Conservation (phyloP, 2,888 invertebrate species). For the Papilio gigon region DNA sequence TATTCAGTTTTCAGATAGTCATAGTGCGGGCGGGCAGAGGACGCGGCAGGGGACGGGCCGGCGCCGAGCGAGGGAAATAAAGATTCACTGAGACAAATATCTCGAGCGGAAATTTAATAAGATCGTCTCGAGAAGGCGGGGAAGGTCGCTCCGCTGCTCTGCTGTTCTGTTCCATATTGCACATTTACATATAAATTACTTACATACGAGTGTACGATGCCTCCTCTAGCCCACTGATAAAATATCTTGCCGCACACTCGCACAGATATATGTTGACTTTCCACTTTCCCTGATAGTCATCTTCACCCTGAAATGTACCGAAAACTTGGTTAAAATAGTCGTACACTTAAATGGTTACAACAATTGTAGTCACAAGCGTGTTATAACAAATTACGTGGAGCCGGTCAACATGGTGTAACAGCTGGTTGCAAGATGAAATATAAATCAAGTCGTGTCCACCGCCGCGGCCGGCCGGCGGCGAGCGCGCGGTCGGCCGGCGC, state of each 20-base stretch:
- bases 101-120: slow-evolving; percentile 26
- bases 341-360: too few species aligned
- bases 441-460: background rate
- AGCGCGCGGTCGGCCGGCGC: background rate
- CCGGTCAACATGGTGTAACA: background rate
- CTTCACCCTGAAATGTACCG: background rate
- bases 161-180: slow-evolving; percentile 15
- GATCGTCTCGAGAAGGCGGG: slow-evolving; percentile 10
- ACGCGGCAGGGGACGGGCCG: background rate
- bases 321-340: too few species aligned
- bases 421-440: background rate
- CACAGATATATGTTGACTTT: background rate
- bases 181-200: slow-evolving; percentile 25
- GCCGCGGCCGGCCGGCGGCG: background rate
- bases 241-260: background rate
- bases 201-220: slow-evolving; percentile 10
- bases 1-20: background rate
- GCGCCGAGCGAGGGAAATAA: slow-evolving; percentile 16
- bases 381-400: background rate
- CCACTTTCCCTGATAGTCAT: background rate
- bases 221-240: slow-evolving; percentile 4
- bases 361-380: too few species aligned
- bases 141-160: background rate
- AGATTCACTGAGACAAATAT: slow-evolving; percentile 24
- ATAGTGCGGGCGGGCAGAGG: slow-evolving; percentile 3